Evolutionary conservation across 2,113 vertebrate species (phyloP).

Genomic region (Xiphias gladius): DNA sequence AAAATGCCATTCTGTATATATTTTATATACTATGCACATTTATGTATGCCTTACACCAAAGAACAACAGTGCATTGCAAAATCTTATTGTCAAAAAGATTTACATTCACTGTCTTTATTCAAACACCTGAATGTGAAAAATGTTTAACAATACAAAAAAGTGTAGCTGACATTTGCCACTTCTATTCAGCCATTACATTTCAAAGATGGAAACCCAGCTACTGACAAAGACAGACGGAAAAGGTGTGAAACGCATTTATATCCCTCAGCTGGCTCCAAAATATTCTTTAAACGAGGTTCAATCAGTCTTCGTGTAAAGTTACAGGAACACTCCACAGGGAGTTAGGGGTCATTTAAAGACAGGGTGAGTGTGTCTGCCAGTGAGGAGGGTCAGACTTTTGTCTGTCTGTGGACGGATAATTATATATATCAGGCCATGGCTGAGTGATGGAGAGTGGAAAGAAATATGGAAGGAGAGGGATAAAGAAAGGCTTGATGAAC

Average conservation of each 20-base stretch:
- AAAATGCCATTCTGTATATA: no score
- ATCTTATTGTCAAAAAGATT: not conserved
- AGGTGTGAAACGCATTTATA: not conserved
- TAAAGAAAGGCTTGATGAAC: constrained; percentile 30
- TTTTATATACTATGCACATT: not conserved
- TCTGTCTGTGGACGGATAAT: constrained; percentile 15
- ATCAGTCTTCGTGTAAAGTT: constrained; percentile 23
- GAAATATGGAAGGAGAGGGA: not conserved
- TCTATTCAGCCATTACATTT: not conserved
- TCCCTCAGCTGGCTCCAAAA: constrained; percentile 4
- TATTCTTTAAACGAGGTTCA: not conserved
- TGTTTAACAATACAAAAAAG: not conserved
- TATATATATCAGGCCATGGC: not conserved
- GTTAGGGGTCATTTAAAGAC: constrained; percentile 8
- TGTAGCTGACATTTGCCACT: not conserved
- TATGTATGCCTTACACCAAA: not conserved
- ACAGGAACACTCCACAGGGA: not conserved
- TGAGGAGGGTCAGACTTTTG: constrained; percentile 19
- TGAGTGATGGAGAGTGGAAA: not conserved
- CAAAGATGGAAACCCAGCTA: not conserved
- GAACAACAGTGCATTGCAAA: not conserved
- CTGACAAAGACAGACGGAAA: not conserved
- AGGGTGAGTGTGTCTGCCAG: not conserved
- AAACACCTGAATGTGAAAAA: not conserved
- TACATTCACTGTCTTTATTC: not conserved